phyloP scores from a whole-genome alignment of 2,888 invertebrate genomes.

The Coremacera marginata region DNA sequence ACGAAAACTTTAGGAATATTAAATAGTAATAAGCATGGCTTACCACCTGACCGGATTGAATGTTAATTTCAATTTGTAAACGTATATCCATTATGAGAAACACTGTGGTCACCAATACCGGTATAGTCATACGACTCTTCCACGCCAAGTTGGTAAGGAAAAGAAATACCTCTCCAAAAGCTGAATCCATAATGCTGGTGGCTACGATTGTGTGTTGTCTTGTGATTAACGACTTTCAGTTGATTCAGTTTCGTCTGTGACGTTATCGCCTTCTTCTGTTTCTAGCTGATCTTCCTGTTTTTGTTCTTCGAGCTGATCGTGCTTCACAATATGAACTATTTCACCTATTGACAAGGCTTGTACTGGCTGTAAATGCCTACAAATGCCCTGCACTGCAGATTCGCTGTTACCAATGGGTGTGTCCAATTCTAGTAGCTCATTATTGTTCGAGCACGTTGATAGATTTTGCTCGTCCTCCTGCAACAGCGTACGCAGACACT shows the following conservation, averaged over 20 bases:
- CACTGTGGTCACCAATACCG: constrained; percentile 76
- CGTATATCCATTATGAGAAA: constrained; percentile 78
- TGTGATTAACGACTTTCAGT: constrained; percentile 45
- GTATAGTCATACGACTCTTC: constrained; percentile 77
- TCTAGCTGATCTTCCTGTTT: constrained; percentile 46
- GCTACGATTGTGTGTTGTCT: constrained; percentile 35
- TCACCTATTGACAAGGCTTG: constrained; percentile 72
- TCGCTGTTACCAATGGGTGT: constrained; percentile 67
- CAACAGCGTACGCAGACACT: constrained; percentile 71
- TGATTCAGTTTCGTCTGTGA: constrained; percentile 37
- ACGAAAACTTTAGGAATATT: constrained; percentile 11
- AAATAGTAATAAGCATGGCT: not conserved
- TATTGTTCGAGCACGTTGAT: constrained; percentile 42
- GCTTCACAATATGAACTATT: constrained; percentile 71
- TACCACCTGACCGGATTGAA: constrained; percentile 71
- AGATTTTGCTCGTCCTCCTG: constrained; percentile 53
- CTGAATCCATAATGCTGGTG: constrained; percentile 62
- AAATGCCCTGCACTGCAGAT: constrained; percentile 61
- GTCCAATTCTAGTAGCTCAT: constrained; percentile 65
- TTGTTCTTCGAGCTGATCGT: constrained; percentile 70
- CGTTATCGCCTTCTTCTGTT: constrained; percentile 29
- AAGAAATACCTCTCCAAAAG: constrained; percentile 71
- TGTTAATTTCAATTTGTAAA: constrained; percentile 77
- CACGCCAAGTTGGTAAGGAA: constrained; percentile 81
- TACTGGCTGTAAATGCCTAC: constrained; percentile 71